These are phyloP conservation scores for Lagenorhynchus albirostris DNA, from an alignment of 2,113 vertebrate species.

Conservation along the genomic window DNA sequence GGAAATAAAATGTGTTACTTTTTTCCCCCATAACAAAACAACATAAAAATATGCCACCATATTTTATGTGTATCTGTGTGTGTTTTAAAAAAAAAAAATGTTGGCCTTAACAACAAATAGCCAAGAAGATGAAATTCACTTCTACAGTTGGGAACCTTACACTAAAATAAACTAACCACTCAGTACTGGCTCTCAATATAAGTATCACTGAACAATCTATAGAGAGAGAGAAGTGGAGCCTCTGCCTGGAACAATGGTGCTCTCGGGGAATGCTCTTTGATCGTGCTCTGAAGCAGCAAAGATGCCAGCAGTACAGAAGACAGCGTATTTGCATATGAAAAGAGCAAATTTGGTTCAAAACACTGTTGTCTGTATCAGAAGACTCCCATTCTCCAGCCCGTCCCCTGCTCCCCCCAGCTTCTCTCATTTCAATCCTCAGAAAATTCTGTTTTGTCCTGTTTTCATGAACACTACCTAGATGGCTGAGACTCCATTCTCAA, in stretches of 20 bases:
- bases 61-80: background rate
- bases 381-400: conserved; percentile 26
- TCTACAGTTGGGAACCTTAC: background rate
- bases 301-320: conserved; percentile 49
- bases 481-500: background rate
- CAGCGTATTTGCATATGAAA: conserved; percentile 65
- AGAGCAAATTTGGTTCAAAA: conserved; percentile 67
- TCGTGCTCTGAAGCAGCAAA: background rate
- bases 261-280: background rate
- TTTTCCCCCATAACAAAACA: background rate
- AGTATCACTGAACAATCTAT: background rate
- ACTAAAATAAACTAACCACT: conserved; percentile 20
- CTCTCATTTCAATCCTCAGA: conserved; percentile 19
- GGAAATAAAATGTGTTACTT: background rate
- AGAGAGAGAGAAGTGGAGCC: background rate
- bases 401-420: background rate
- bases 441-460: conserved; percentile 43
- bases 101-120: background rate
- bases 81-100: background rate
- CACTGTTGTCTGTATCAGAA: conserved; percentile 58
- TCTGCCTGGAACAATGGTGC: background rate
- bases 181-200: background rate
- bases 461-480: conserved; percentile 38
- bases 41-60: background rate
- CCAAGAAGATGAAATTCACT: background rate